phyloP scores from a whole-genome alignment of 2,888 invertebrate genomes.

The Hemaris fuciformis region DNA sequence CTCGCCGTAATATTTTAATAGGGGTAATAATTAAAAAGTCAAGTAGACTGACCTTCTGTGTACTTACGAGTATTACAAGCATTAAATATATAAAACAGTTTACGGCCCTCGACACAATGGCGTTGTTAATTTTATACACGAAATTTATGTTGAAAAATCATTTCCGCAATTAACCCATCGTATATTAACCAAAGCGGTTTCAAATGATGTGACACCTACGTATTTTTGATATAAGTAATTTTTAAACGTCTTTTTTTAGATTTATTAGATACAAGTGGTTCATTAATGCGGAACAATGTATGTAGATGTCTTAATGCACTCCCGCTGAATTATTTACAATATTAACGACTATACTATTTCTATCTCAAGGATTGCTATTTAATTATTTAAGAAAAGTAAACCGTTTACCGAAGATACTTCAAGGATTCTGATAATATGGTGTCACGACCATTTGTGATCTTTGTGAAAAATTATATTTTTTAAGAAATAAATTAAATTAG shows the following conservation, averaged over 20 bases:
- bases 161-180: constrained; percentile 22
- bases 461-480: too few relatives aligned
- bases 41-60: constrained; percentile 50
- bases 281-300: background rate
- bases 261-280: background rate
- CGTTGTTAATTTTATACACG: background rate
- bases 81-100: constrained; percentile 20
- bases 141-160: constrained; percentile 6
- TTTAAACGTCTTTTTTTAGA: background rate
- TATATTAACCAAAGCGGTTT: background rate
- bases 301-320: background rate
- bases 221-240: background rate
- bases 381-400: too few relatives aligned
- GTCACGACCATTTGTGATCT: too few relatives aligned
- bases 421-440: too few relatives aligned
- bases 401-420: too few relatives aligned
- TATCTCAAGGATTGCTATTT: too few relatives aligned
- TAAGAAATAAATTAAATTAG: too few relatives aligned
- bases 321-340: constrained; percentile 12
- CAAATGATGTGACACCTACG: background rate
- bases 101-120: constrained; percentile 9
- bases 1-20: constrained; percentile 58
- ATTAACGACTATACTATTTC: background rate
- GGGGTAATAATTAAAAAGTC: constrained; percentile 55
- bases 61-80: constrained; percentile 20